Base-by-base conservation (phyloP, 2,888 invertebrate species). In the Eulithis prunata region DNA sequence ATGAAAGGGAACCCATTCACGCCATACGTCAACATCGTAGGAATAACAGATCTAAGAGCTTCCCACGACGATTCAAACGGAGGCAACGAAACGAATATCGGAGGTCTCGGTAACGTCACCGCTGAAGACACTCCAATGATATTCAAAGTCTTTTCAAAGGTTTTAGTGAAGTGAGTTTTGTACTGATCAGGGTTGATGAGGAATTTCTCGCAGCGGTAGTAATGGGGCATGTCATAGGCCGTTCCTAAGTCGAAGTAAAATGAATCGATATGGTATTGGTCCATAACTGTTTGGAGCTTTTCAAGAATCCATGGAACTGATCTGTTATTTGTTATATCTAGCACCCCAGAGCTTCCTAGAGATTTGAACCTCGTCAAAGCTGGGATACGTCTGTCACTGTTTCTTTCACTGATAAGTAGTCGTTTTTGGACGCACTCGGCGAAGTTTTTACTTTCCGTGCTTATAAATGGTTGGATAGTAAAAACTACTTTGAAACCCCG, bases 1-100 rank as follows among this genome's bases (percentile, higher is more conserved):
- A 98, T 94, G 78, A 98, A 98, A 0, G 98, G 98, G 87, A 97
- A 99, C 0, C 99, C 99, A 57, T 97, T 95, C 28, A 98, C 95
- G 0, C 98, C 98, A 74, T 98, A 96, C 0, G 96, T 97, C 28
- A 98, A 87, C 64, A 98, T 96, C 0, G 98, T 97, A 0, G 98
- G 98, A 75, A 99, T 96, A 0, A 99, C 95, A 8, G 95, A 95
- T 69, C 95, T 94, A 14, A 98, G 89, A 0, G 97, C 97, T 58
- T 95, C 95, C 99, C 99, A 99, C 0, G 96, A 95, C 0, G 98
- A 97, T 68, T 97, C 96, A 61, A 97, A 96, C 0, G 97, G 96
- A 1, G 98, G 97, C 41, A 98, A 88, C 0, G 97, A 96, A 0
- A 98, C 96, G 82, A 98, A 98, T 0, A 97, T 96, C 0, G 98